Base-by-base conservation (phyloP, 2,113 vertebrate genomes). In the Galeopterus variegatus region DNA sequence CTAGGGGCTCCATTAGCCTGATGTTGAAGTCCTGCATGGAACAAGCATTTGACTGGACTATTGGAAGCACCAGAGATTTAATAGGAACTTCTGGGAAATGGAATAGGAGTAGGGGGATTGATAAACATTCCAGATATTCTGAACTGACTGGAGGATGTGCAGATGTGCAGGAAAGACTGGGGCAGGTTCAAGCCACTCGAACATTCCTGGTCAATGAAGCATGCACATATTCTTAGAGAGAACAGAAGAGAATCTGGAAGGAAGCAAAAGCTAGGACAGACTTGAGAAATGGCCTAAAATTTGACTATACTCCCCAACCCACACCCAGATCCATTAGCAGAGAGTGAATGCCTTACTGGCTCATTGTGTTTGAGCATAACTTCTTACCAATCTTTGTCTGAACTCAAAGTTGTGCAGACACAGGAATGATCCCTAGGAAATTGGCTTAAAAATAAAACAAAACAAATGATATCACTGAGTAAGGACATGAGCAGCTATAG, bases 261-360 rank as follows among this genome's bases (percentile, higher is more conserved):
- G 69, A 93, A 92, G 26, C 6, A 87, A 65, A 84, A 84, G 31
- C 9, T 21, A 77, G 7, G 48, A 73, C 19, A 76, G 69, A 73
- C 9, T 72, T 88, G 48, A 60, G 54, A 93, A 82, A 82, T 77
- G 11, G 21, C 26, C 67, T 95, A 58, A 94, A 88, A 92, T 65
- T 36, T 80, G 4, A 77, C 62, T 64, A 45, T 33, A 15, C 31
- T 48, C 26, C 8, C 24, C n/a, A 83, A n/a, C 48, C 58, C 65
- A 33, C 6, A 26, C 13, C 8, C 31, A 92, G 23, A 67, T 24
- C 12, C 62, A 58, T 67, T 33, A 67, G 31, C 60, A 93, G 62
- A 86, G 60, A 79, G 1, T 60, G 6, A 21, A 94, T 81, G 8
- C 17, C 6, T 56, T 75, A 54, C 5, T 28, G n/a, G 17, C 50